These are phyloP conservation scores for Rhagologus leucostigma DNA, from an alignment of 2,113 vertebrate species.

Conservation along the genomic window DNA sequence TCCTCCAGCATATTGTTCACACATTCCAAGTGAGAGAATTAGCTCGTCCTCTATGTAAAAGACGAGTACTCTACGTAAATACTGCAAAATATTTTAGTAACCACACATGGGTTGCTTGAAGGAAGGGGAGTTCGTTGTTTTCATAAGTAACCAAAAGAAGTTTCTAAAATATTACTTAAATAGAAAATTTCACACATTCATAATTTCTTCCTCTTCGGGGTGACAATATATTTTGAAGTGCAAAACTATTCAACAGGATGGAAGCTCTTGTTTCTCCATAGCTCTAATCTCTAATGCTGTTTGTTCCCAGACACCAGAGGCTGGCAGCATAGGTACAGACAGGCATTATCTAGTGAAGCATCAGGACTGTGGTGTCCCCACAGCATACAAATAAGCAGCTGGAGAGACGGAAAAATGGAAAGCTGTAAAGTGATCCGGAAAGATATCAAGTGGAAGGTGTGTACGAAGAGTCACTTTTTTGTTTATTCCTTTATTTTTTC, in stretches of 20 bases:
- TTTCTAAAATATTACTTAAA: neutral
- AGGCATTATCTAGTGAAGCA: slow-evolving; percentile 32
- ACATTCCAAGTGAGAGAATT: neutral
- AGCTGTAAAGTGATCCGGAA: slow-evolving; percentile 37
- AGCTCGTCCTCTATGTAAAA: neutral
- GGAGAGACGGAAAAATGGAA: slow-evolving; percentile 33
- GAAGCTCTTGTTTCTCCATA: neutral
- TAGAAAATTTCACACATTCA: neutral
- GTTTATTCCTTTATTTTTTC: neutral
- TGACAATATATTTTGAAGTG: neutral
- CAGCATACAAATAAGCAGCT: slow-evolving; percentile 50
- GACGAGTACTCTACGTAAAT: neutral
- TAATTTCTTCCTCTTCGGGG: neutral
- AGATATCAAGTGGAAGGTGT: neutral
- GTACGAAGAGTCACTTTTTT: neutral
- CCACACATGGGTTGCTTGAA: neutral
- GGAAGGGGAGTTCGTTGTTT: neutral
- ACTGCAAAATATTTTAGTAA: neutral
- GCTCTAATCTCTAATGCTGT: neutral
- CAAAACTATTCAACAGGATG: neutral
- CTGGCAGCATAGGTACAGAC: neutral
- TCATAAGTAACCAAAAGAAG: neutral
- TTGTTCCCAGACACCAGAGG: slow-evolving; percentile 5
- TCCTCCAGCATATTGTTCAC: neutral
- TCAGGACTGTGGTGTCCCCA: neutral